Conservation (phyloP, 2,113 vertebrate genomes). For the Eubucco bourcierii region DNA sequence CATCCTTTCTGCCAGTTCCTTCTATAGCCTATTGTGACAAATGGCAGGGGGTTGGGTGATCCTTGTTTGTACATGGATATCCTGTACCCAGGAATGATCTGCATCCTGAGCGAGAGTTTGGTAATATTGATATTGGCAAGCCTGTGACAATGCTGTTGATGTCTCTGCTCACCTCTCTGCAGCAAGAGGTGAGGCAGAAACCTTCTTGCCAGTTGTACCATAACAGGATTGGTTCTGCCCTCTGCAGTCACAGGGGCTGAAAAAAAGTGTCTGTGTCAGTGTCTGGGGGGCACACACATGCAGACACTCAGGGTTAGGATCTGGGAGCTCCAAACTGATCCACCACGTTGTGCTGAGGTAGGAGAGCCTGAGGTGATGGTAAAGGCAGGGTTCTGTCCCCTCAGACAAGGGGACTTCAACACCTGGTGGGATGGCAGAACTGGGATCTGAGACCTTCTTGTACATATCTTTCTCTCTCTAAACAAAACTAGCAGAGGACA, state of each 20-base stretch:
- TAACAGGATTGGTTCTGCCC: neutral
- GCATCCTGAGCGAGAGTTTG: rapidly evolving
- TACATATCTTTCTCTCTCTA: neutral
- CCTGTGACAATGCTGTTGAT: rapidly evolving
- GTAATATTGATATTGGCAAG: neutral
- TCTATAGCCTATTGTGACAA: neutral
- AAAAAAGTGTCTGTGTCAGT: neutral
- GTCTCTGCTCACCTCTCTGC: neutral
- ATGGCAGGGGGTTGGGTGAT: neutral
- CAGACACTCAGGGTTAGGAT: neutral
- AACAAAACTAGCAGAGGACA: neutral
- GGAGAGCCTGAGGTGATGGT: neutral
- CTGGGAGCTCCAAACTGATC: neutral
- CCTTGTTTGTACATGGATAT: neutral
- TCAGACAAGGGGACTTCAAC: neutral
- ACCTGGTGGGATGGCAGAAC: neutral
- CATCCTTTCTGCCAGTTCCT: neutral
- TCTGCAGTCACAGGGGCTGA: neutral
- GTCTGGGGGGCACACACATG: neutral
- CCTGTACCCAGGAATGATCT: neutral
- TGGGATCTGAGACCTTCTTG: neutral
- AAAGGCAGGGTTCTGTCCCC: neutral
- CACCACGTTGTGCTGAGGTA: rapidly evolving
- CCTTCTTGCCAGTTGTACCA: neutral
- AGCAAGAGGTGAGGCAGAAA: neutral